A percentile compares a stretch with the other conserved stretches of the same genome.
These are phyloP conservation scores for Oryctolagus cuniculus DNA, from an alignment of 2,113 vertebrate genomes.

Conservation along the genomic window mOryCun1.1 NC_091438.1:145142501-145143000, in stretches of 20 bases:
- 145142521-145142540: not conserved
- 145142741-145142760: not conserved
- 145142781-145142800: conserved; percentile 94
- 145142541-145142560: not conserved
- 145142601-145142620: conserved; percentile 62
- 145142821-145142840: not conserved
- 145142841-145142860: conserved; percentile 56
- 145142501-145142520: conserved; percentile 10
- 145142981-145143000: conserved; percentile 91
- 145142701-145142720: conserved; percentile 84
- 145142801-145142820: conserved; percentile 89
- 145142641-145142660: not conserved
- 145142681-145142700: conserved; percentile 72
- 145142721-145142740: not conserved
- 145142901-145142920: conserved; percentile 59
- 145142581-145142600: conserved; percentile 86
- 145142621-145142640: not conserved
- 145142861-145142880: conserved; percentile 57
- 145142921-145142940: conserved; percentile 44
- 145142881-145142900: not conserved
- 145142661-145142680: not conserved
- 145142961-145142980: not conserved
- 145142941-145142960: conserved; percentile 47
- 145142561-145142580: conserved; percentile 73
- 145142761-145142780: conserved; percentile 68